Percentiles rank a stretch among this genome's conserved stretches.
phyloP scores from a whole-genome alignment of 2,113 vertebrate genomes.

The Pitta sordida region DNA sequence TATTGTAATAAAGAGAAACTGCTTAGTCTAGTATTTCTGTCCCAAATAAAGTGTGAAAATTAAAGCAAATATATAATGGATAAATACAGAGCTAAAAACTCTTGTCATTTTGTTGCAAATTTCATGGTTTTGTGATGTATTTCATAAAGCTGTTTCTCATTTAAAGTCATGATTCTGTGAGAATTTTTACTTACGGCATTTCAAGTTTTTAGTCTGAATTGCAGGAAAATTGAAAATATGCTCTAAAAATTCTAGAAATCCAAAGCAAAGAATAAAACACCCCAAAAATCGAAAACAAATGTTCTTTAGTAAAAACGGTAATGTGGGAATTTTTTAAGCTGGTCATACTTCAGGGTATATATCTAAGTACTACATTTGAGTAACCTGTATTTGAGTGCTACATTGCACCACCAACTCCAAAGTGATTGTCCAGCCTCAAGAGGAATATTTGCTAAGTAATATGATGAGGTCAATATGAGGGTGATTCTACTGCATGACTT shows the following conservation, averaged over 20 bases:
- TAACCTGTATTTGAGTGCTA: neutral
- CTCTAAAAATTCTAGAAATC: neutral
- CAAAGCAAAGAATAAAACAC: neutral
- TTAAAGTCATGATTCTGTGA: neutral
- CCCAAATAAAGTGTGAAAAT: neutral
- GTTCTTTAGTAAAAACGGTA: neutral
- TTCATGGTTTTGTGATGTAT: neutral
- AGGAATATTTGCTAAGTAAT: slow-evolving; percentile 33
- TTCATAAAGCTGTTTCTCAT: neutral
- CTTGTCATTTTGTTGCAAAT: neutral
- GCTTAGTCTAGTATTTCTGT: neutral
- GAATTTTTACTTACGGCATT: neutral
- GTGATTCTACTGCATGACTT: slow-evolving; percentile 2
- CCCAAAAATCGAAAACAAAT: neutral
- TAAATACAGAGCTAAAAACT: neutral
- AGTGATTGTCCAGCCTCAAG: neutral
- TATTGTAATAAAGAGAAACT: neutral
- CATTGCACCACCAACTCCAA: slow-evolving; percentile 19
- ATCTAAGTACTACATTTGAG: neutral
- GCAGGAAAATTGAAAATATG: neutral
- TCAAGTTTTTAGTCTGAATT: neutral
- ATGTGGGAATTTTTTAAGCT: neutral
- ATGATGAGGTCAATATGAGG: neutral
- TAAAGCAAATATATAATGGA: neutral
- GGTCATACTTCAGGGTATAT: neutral